Evolutionary conservation across 2,888 invertebrate genomes (phyloP).

Genomic region (Glyphotaelius pellucidus): DNA sequence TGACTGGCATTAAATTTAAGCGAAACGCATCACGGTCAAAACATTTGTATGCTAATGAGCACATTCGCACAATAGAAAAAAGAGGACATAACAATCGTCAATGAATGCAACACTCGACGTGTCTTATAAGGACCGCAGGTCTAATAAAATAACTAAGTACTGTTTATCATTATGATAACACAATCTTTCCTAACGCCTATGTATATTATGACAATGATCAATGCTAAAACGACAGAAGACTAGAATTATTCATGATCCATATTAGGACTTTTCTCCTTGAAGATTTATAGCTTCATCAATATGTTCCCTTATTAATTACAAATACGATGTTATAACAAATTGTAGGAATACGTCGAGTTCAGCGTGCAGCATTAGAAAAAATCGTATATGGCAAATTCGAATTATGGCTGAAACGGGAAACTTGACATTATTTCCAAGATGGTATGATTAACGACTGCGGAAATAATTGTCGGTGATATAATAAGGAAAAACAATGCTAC

Average conservation of each 20-base stretch:
- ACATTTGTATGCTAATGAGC: slow-evolving; percentile 4
- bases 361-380: neutral
- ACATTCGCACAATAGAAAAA: slow-evolving; percentile 13
- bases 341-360: neutral
- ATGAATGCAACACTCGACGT: slow-evolving; percentile 15
- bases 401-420: neutral
- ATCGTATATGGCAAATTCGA: neutral
- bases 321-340: neutral
- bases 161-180: slow-evolving; percentile 17
- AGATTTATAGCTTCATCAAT: neutral
- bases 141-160: slow-evolving; percentile 17
- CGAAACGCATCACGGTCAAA: slow-evolving; percentile 37
- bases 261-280: slow-evolving; percentile 24
- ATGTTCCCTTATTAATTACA: neutral
- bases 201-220: slow-evolving; percentile 12
- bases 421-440: neutral
- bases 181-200: neutral
- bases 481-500: neutral
- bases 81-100: neutral
- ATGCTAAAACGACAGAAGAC: slow-evolving; percentile 7
- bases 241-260: slow-evolving; percentile 3
- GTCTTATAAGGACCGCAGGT: neutral
- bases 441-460: neutral
- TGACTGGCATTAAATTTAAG: slow-evolving; percentile 24
- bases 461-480: neutral